These are phyloP conservation scores for Catagonus wagneri DNA, from an alignment of 2,113 vertebrate genomes.

Conservation along the genomic window DNA sequence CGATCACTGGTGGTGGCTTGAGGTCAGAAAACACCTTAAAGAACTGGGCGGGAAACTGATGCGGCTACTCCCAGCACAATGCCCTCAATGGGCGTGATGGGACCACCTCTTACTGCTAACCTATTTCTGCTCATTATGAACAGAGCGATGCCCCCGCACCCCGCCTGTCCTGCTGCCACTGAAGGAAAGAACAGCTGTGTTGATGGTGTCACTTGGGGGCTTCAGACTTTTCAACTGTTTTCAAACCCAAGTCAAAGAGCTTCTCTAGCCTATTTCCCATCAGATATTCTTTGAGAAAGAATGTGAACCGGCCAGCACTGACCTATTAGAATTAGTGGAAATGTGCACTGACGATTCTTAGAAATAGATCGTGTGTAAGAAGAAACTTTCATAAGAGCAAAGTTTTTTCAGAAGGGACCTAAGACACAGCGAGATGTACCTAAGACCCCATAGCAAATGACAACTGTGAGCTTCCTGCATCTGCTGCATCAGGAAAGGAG, in stretches of 20 bases:
- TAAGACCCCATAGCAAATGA: neutral
- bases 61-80: neutral
- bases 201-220: neutral
- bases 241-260: neutral
- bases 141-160: neutral
- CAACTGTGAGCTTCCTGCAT: neutral
- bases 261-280: neutral
- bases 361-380: neutral
- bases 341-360: neutral
- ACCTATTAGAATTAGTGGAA: neutral
- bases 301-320: neutral
- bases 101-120: neutral
- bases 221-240: neutral
- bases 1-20: neutral
- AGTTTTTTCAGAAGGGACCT: neutral
- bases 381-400: neutral
- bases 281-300: conserved; percentile 3
- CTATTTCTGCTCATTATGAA: neutral
- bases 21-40: neutral
- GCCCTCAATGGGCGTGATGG: neutral
- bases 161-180: no score
- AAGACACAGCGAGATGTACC: neutral
- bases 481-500: neutral
- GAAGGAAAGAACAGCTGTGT: neutral
- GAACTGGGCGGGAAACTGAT: neutral